Conservation (phyloP, 2,888 invertebrate species). For the Sicus ferrugineus region DNA sequence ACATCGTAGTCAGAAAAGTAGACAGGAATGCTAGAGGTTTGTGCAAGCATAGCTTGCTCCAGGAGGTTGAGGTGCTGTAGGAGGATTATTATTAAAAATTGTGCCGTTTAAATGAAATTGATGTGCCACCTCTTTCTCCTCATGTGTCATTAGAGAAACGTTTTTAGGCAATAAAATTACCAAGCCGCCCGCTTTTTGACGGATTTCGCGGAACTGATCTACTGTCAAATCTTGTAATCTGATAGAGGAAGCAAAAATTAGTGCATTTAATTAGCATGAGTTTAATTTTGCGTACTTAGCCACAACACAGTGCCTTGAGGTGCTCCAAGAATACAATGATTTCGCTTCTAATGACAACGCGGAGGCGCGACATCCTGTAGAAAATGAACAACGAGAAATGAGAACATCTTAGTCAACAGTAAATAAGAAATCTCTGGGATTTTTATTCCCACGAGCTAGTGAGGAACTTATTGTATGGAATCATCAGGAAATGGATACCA, state of each 20-base stretch:
- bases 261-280: not conserved
- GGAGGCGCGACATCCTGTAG: conserved; percentile 83
- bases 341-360: conserved; percentile 88
- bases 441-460: too few relatives aligned
- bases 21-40: conserved; percentile 84
- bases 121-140: conserved; percentile 75
- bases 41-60: conserved; percentile 82
- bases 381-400: too few relatives aligned
- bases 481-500: too few relatives aligned
- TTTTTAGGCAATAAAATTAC: conserved; percentile 84
- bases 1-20: conserved; percentile 84
- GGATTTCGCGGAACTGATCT: conserved; percentile 78
- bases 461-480: too few relatives aligned
- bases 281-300: conserved; percentile 65
- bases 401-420: too few relatives aligned
- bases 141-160: conserved; percentile 70
- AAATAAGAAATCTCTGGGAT: too few relatives aligned
- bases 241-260: conserved; percentile 4
- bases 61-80: conserved; percentile 75
- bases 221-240: conserved; percentile 80
- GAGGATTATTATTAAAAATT: conserved; percentile 32
- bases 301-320: conserved; percentile 89
- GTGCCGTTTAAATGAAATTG: not conserved
- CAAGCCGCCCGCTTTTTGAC: conserved; percentile 83
- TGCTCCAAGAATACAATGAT: conserved; percentile 83